These are phyloP conservation scores for Spodoptera littoralis DNA, from an alignment of 2,888 invertebrate genomes.

Conservation along the genomic window DNA sequence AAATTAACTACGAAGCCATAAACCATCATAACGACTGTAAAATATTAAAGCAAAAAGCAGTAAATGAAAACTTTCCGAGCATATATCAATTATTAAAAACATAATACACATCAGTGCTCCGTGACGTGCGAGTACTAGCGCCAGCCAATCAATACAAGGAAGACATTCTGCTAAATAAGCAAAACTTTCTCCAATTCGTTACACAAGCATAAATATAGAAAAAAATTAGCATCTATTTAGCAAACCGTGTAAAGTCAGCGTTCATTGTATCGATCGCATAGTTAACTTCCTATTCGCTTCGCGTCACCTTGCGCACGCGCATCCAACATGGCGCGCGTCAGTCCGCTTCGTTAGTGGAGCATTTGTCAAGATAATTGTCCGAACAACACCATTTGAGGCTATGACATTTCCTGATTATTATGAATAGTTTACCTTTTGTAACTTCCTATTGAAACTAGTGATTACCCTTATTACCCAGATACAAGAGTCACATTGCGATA, in stretches of 20 bases:
- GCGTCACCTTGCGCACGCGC: constrained; percentile 73
- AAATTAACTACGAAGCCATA: constrained; percentile 43
- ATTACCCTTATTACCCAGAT: constrained; percentile 44
- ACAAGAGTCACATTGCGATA: constrained; percentile 48
- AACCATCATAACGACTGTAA: constrained; percentile 37
- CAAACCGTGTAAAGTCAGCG: constrained; percentile 61
- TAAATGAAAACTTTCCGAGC: constrained; percentile 43
- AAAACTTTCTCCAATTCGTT: constrained; percentile 70
- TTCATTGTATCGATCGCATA: constrained; percentile 76
- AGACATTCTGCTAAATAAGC: constrained; percentile 62
- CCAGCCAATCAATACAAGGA: constrained; percentile 48
- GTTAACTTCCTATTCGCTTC: constrained; percentile 78
- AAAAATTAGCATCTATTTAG: constrained; percentile 76
- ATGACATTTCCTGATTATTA: constrained; percentile 79
- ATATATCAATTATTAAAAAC: constrained; percentile 35
- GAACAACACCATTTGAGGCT: constrained; percentile 75
- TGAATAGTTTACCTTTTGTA: constrained; percentile 60
- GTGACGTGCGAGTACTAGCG: constrained; percentile 28
- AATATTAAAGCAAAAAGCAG: constrained; percentile 31
- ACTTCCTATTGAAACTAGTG: constrained; percentile 37
- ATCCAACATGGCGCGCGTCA: constrained; percentile 73
- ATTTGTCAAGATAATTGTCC: constrained; percentile 86
- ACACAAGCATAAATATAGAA: constrained; percentile 52
- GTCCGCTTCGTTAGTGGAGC: constrained; percentile 79
- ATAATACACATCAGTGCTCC: constrained; percentile 29